Base-by-base conservation (phyloP, 2,888 invertebrate genomes). In the Cosmia pyralina region DNA sequence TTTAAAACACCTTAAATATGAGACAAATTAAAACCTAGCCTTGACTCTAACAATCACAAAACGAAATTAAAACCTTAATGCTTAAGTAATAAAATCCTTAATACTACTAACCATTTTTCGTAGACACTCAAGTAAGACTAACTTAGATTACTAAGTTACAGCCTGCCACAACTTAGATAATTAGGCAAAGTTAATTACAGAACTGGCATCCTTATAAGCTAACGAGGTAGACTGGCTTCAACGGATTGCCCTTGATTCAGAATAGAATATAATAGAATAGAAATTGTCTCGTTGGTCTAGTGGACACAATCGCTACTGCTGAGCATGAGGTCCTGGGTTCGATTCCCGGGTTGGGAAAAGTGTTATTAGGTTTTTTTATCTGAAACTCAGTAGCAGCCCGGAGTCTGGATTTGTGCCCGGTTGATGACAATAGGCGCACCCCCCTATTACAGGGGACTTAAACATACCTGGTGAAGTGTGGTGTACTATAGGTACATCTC, bases 151-250 rank as follows among this genome's bases (percentile, higher is more conserved):
- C 55, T 62, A 71, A 79, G 75, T 81, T 78, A 71, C 48, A 15
- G 55, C 28, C 71, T 71, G 71, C 44, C 65, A 55, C 57, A 83
- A 83, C 79, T 83, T 82, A 69, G 75, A 71, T 82, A 78, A 83
- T 83, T 79, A 84, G 55, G 52, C 6, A 13, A 22, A 50, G 60
- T 55, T 84, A 73, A 84, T 84, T 83, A 82, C 52, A 41, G 13
- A 72, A 83, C 69, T 72, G 64, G 19, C 15, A 44, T 52, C 66
- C 63, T 64, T 66, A 53, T 64, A 67, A 69, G 58, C 50, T 57
- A 48, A 77, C 46, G 34, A 67, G 34, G 52, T 62, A 34, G 19
- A 41, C 22, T 58, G 41, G 19, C 38, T 67, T 68, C 41, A 59
- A 53, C n/a, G 6, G 48, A 6, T 41, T 19, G 10, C 4, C 46